Evolutionary conservation across 2,888 invertebrate species (phyloP), one percentile per base, ranked within the genome.

Genomic region (Cryptosula pallasiana): DNA sequence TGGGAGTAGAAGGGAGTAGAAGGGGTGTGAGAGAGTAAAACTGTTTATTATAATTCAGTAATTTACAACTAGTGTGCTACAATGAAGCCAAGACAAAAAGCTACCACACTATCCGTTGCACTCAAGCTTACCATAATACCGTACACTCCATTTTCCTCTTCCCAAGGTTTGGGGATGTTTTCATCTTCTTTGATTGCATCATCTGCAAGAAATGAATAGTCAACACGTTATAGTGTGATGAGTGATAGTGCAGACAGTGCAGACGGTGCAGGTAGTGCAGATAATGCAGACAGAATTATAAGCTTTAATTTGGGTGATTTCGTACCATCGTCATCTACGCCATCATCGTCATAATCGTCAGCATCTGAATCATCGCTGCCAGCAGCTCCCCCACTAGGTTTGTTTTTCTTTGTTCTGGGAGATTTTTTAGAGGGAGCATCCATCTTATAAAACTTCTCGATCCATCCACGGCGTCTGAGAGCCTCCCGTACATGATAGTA

Each of bases 71-170:
- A 45, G 45, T 13, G 20, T 45, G 45, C 45, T 13, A 45, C 20
- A 45, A 5, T 13, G 45, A 45, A 45, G 5, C 9, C 45, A 20
- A 20, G 9, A 45, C 45, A 45, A 20, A 20, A 20, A 45, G 45
- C 20, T 45, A 13, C 45, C 45, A 45, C n/a, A 58, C 9, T 58
- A 27, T 27, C 58, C 57, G 69, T 23, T 34, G 5, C 45, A 45
- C 45, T n/a, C 23, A 69, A 29, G 72, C 78, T 74, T 73, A 82
- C 82, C 82, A 84, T 83, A 34, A 85, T 83, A 23, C 84, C 85
- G 79, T 84, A 85, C 25, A 83, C 77, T 1, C 84, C 84, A 79
- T 82, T 82, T 29, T 85, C 84, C 75, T 85, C 85, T 74, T 84
- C 84, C 85, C 85, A 85, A 0, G 85, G 85, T 57, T 70, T 70